These are phyloP conservation scores for Pterophyllum scalare DNA, from an alignment of 2,113 vertebrate genomes.

Conservation along the genomic window DNA sequence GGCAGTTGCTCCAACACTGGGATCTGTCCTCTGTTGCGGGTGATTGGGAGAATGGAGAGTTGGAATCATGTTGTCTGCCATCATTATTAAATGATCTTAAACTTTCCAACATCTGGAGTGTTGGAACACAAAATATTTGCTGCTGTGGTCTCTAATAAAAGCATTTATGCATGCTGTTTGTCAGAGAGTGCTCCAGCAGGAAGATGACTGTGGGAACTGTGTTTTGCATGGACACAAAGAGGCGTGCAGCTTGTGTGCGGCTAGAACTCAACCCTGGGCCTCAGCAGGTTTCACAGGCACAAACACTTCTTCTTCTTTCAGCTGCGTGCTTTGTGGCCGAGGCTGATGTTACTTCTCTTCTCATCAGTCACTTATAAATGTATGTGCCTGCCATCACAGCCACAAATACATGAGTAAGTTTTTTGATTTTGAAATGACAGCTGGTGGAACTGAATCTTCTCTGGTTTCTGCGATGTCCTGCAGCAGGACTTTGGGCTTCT, in stretches of 20 bases:
- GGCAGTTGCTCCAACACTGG: conserved; percentile 17
- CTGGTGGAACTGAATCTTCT: not conserved
- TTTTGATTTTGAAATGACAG: no score
- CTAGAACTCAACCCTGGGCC: not conserved
- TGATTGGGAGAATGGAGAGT: not conserved
- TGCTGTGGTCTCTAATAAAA: not conserved
- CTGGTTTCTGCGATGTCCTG: not conserved
- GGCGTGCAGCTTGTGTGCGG: rapidly evolving
- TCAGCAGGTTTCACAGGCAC: no score
- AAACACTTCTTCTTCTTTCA: not conserved
- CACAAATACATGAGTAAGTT: no score
- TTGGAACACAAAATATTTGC: not conserved
- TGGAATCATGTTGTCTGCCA: rapidly evolving
- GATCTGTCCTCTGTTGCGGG: conserved; percentile 15
- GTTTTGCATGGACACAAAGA: rapidly evolving
- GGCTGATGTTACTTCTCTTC: rapidly evolving
- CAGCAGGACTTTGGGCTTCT: not conserved
- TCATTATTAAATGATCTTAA: rapidly evolving
- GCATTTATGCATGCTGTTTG: rapidly evolving
- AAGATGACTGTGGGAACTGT: not conserved
- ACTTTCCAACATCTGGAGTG: not conserved
- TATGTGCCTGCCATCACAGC: not conserved
- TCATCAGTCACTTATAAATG: not conserved
- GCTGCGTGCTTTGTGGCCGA: rapidly evolving
- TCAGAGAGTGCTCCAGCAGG: not conserved